These are phyloP conservation scores for Hermetia illucens DNA, from an alignment of 1,140 invertebrate species.

Conservation along the genomic window DNA sequence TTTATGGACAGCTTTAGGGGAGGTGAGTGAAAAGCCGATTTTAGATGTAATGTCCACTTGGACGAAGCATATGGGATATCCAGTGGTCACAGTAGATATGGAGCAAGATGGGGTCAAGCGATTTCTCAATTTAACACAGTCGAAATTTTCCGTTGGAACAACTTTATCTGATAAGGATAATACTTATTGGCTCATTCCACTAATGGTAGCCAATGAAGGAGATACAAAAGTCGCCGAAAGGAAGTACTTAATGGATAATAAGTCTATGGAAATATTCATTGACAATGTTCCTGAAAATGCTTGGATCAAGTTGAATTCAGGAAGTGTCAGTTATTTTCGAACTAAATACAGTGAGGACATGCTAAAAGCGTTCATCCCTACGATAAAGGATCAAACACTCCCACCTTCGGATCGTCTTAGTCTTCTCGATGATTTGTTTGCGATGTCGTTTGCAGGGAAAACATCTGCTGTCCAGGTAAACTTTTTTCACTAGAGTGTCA, in stretches of 20 bases:
- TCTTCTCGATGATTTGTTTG: slow-evolving; percentile 84
- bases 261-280: slow-evolving; percentile 45
- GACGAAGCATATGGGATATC: slow-evolving; percentile 90
- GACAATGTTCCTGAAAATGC: slow-evolving; percentile 51
- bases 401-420: slow-evolving; percentile 83
- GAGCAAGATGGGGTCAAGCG: slow-evolving; percentile 41
- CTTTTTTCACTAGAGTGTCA: slow-evolving; percentile 28
- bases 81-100: slow-evolving; percentile 39
- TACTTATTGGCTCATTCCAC: slow-evolving; percentile 77
- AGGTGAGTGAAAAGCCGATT: slow-evolving; percentile 85
- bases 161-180: slow-evolving; percentile 35
- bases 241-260: slow-evolving; percentile 53
- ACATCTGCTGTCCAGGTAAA: slow-evolving; percentile 54
- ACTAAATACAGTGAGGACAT: slow-evolving; percentile 74
- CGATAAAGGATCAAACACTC: slow-evolving; percentile 61
- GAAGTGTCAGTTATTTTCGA: slow-evolving; percentile 68
- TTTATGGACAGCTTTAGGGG: slow-evolving; percentile 83
- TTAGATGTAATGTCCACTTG: slow-evolving; percentile 86
- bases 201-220: slow-evolving; percentile 62
- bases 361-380: slow-evolving; percentile 60
- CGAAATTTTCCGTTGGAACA: slow-evolving; percentile 74
- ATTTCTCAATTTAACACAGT: slow-evolving; percentile 59
- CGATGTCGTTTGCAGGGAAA: slow-evolving; percentile 78
- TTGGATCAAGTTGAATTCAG: slow-evolving; percentile 83
- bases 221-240: slow-evolving; percentile 48